Percentiles rank a stretch among this genome's conserved stretches.
These are phyloP conservation scores for Callyntrura sp. DNA, from an alignment of 2,888 invertebrate species.

Conservation along the genomic window DNA sequence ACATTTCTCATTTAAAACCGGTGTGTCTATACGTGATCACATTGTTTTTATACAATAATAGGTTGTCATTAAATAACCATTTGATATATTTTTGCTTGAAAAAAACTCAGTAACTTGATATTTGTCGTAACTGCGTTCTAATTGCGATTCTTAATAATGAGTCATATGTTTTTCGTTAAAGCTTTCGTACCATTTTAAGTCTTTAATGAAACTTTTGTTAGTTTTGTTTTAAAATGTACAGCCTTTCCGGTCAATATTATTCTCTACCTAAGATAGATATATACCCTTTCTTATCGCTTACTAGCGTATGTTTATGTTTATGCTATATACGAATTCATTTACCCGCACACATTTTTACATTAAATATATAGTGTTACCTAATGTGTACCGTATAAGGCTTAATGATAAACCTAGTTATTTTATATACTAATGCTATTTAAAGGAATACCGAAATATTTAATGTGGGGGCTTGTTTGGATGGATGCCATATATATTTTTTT, in stretches of 20 bases:
- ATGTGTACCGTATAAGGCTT: neutral
- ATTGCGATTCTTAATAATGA: constrained; percentile 47
- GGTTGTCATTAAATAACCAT: constrained; percentile 4
- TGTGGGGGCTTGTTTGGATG: constrained; percentile 56
- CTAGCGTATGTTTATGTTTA: neutral
- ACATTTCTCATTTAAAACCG: constrained; percentile 63
- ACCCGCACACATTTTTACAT: constrained; percentile 53
- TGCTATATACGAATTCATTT: constrained; percentile 13
- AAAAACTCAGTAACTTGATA: constrained; percentile 44
- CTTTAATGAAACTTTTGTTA: constrained; percentile 60
- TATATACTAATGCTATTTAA: neutral
- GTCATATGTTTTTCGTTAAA: constrained; percentile 73
- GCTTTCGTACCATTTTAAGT: constrained; percentile 80
- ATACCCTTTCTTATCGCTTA: constrained; percentile 12
- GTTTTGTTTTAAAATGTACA: constrained; percentile 63
- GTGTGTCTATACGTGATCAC: constrained; percentile 44
- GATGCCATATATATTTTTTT: constrained; percentile 45
- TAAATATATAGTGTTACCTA: constrained; percentile 32
- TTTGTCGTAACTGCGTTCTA: neutral
- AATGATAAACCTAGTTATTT: neutral
- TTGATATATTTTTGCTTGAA: constrained; percentile 15
- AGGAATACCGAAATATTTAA: constrained; percentile 26
- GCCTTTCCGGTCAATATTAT: constrained; percentile 46
- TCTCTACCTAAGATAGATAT: neutral
- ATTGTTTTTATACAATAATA: neutral